These are phyloP conservation scores for Drosophila glabriapex DNA, from an alignment of 2,888 invertebrate species.

Conservation along the genomic window DNA sequence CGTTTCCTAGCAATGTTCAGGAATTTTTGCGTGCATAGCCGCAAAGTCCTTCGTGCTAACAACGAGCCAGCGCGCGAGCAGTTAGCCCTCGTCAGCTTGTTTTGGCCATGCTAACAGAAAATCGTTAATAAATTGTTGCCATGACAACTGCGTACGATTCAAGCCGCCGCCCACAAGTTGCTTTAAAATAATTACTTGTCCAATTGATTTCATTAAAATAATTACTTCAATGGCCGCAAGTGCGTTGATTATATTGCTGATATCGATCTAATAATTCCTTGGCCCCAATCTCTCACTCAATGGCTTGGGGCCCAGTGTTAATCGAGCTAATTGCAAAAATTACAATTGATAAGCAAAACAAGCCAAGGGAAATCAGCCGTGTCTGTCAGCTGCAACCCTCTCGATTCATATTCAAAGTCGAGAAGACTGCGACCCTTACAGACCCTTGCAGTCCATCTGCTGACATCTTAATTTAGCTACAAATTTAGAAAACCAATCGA, in stretches of 20 bases:
- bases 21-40: constrained; percentile 64
- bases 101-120: constrained; percentile 73
- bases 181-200: constrained; percentile 45
- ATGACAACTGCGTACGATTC: constrained; percentile 33
- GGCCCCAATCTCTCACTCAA: constrained; percentile 12
- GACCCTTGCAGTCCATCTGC: not conserved
- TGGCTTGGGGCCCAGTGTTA: constrained; percentile 60
- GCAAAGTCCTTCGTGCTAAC: constrained; percentile 50
- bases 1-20: constrained; percentile 83
- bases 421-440: not conserved
- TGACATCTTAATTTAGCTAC: not conserved
- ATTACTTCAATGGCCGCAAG: constrained; percentile 41
- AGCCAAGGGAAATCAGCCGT: constrained; percentile 8
- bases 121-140: constrained; percentile 67
- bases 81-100: constrained; percentile 60
- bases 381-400: constrained; percentile 47
- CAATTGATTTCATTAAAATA: constrained; percentile 51
- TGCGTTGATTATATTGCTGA: constrained; percentile 46
- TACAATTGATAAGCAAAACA: constrained; percentile 55
- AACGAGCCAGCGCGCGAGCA: constrained; percentile 33
- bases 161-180: constrained; percentile 9
- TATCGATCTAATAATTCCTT: constrained; percentile 59
- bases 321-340: constrained; percentile 82
- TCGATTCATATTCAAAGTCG: constrained; percentile 57
- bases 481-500: not conserved